Percentiles rank a stretch among this genome's conserved stretches.
These are phyloP conservation scores for Heliconius ethilla DNA, from an alignment of 2,888 invertebrate genomes.

Conservation along the genomic window DNA sequence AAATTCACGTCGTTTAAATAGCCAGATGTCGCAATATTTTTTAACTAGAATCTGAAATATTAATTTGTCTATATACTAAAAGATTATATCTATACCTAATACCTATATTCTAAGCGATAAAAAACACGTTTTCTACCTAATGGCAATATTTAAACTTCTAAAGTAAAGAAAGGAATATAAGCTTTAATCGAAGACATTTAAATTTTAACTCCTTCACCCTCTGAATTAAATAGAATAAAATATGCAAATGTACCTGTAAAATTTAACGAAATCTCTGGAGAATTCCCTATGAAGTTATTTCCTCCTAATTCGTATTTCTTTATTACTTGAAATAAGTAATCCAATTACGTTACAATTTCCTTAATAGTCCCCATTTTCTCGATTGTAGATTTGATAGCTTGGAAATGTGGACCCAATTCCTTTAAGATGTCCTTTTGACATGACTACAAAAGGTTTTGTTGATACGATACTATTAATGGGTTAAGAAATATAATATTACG, in stretches of 20 bases:
- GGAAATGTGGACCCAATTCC: conserved; percentile 22
- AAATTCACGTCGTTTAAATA: conserved; percentile 3
- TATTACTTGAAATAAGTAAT: conserved; percentile 28
- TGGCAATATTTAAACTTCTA: neutral
- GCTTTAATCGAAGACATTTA: neutral
- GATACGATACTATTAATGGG: neutral
- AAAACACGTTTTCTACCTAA: too few species aligned
- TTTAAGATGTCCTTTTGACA: conserved; percentile 6
- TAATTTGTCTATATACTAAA: neutral
- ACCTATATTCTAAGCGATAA: too few species aligned
- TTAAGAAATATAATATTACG: neutral
- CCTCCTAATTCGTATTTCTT: conserved; percentile 22
- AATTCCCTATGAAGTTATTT: conserved; percentile 9
- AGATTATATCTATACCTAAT: neutral
- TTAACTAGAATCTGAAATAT: neutral
- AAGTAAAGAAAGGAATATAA: neutral
- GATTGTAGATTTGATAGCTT: conserved; percentile 27
- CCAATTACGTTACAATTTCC: conserved; percentile 26
- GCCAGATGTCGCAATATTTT: neutral
- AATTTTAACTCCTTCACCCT: conserved; percentile 4
- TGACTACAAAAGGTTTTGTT: conserved; percentile 5
- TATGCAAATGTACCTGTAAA: conserved; percentile 19
- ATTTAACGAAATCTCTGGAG: conserved; percentile 19
- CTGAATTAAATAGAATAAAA: neutral
- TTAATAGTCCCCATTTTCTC: conserved; percentile 26